A percentile compares a stretch with the other conserved stretches of the same genome.
phyloP scores from a whole-genome alignment of 2,797 vertebrate genomes.

The Hybognathus amarus region DNA sequence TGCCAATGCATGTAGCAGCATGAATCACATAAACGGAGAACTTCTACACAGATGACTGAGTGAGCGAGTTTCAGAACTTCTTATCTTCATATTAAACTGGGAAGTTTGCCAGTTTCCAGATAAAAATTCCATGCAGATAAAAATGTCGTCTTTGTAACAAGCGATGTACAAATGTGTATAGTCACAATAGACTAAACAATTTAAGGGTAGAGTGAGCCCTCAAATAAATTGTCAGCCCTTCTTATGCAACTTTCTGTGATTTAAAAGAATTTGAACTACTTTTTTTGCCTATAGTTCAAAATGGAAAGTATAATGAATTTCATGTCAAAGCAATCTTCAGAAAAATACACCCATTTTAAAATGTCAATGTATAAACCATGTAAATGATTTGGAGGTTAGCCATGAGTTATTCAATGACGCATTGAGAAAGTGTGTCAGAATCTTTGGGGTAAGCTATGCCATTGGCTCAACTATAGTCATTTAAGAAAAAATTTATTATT shows the following conservation, averaged over 20 bases:
- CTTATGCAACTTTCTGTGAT: background rate
- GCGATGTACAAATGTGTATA: background rate
- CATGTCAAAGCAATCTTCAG: background rate
- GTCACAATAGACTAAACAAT: background rate
- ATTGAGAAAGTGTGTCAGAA: background rate
- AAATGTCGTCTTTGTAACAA: background rate
- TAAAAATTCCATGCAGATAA: background rate
- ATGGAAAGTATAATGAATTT: background rate
- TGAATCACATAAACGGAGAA: conserved; percentile 1
- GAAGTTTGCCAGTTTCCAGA: background rate
- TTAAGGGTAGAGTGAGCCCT: background rate
- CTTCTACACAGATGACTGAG: background rate
- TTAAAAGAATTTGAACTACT: background rate
- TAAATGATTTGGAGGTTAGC: background rate
- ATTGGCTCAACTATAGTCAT: background rate
- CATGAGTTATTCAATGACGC: background rate
- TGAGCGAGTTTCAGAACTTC: background rate
- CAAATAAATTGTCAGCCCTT: background rate
- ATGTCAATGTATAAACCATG: background rate
- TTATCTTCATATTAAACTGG: background rate
- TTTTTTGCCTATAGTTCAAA: background rate
- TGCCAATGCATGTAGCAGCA: conserved; percentile 20
- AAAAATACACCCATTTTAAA: background rate
- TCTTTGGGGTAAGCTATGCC: background rate
- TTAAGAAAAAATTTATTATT: background rate